phyloP scores from a whole-genome alignment of 2,113 vertebrate genomes.

The Caretta caretta region DNA sequence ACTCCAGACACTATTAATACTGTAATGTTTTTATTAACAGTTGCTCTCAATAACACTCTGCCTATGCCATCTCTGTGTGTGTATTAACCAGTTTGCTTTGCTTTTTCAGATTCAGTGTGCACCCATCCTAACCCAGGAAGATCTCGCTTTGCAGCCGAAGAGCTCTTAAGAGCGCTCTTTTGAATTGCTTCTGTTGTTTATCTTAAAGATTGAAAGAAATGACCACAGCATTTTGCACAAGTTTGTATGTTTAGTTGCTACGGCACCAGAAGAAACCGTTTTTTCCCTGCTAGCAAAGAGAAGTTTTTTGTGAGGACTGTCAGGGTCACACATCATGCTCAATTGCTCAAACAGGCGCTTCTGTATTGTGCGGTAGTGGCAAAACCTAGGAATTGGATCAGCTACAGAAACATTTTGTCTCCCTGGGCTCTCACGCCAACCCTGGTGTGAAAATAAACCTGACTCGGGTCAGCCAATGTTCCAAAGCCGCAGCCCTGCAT shows the following conservation, averaged over 20 bases:
- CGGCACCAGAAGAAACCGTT: slow-evolving; percentile 38
- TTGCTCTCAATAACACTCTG: slow-evolving; percentile 75
- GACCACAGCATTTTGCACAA: slow-evolving; percentile 70
- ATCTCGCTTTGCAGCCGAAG: slow-evolving; percentile 83
- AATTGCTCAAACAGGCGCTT: slow-evolving; percentile 78
- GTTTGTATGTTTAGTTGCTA: slow-evolving; percentile 78
- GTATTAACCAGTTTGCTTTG: slow-evolving; percentile 99
- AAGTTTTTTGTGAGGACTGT: slow-evolving; percentile 67
- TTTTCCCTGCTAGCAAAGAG: background rate
- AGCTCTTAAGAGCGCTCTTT: slow-evolving; percentile 82
- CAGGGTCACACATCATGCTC: slow-evolving; percentile 87
- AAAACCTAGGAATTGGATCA: slow-evolving; percentile 55
- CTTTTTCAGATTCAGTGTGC: slow-evolving; percentile 95
- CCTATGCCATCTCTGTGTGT: slow-evolving; percentile 78
- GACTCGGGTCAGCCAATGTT: background rate
- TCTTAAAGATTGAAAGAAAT: slow-evolving; percentile 73
- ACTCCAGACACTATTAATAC: slow-evolving; percentile 48
- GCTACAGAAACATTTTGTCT: slow-evolving; percentile 63
- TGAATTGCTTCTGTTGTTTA: slow-evolving; percentile 79
- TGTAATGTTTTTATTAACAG: slow-evolving; percentile 74
- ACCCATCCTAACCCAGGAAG: slow-evolving; percentile 86
- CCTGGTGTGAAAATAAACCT: background rate
- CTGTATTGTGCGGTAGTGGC: slow-evolving; percentile 65
- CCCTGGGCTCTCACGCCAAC: slow-evolving; percentile 35
- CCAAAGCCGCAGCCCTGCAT: background rate